phyloP scores from a whole-genome alignment of 2,888 invertebrate species.

The Synergus laeviventris region DNA sequence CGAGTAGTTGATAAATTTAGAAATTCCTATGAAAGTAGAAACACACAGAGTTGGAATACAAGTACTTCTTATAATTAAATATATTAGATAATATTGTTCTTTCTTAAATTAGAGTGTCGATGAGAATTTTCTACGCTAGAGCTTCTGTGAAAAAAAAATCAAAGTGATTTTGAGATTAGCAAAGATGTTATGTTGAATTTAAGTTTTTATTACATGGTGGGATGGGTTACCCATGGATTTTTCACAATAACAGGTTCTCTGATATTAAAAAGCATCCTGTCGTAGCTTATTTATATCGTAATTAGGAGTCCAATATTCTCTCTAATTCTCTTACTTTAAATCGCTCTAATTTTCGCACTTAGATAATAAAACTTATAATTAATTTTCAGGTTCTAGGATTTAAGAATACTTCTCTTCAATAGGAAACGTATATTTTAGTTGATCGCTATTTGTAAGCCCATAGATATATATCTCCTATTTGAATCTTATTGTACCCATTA shows the following conservation, averaged over 20 bases:
- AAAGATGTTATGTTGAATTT: background rate
- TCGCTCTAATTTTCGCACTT: constrained; percentile 2
- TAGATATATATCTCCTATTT: constrained; percentile 13
- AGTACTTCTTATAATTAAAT: constrained; percentile 17
- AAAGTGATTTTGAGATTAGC: constrained; percentile 14
- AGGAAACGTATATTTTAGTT: background rate
- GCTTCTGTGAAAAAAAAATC: constrained; percentile 18
- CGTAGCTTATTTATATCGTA: constrained; percentile 6
- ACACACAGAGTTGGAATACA: constrained; percentile 45
- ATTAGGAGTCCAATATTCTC: constrained; percentile 2
- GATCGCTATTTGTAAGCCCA: background rate
- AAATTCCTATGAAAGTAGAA: constrained; percentile 70
- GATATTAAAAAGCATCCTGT: constrained; percentile 20
- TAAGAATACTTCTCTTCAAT: constrained; percentile 12
- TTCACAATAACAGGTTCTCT: background rate
- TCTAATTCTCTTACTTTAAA: constrained; percentile 12
- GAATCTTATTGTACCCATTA: constrained; percentile 23
- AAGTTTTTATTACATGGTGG: background rate
- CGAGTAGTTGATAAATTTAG: constrained; percentile 59
- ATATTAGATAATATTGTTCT: constrained; percentile 25
- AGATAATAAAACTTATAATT: constrained; percentile 8
- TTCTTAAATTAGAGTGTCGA: constrained; percentile 4
- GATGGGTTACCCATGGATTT: background rate
- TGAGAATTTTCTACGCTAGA: constrained; percentile 12
- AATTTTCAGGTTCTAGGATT: constrained; percentile 23